phyloP scores from a whole-genome alignment of 53 echinoderm and acorn worm species.

The Echinarachnius parma region DNA sequence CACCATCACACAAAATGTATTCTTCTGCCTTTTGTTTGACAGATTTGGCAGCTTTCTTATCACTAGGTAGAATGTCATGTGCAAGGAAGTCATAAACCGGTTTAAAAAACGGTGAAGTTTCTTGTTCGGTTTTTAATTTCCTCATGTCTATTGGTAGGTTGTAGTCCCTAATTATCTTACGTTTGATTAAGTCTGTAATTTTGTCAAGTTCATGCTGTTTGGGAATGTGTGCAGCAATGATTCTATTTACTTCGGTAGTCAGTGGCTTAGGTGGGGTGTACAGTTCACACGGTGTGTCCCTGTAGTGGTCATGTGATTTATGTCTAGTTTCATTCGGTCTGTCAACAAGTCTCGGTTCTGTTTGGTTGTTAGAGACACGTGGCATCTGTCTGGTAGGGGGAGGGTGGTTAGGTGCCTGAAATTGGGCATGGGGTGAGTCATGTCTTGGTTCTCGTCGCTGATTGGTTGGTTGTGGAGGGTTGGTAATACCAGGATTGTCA shows the following conservation, averaged over 20 bases:
- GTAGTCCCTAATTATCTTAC: slow-evolving; percentile 57
- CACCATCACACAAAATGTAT: slow-evolving; percentile 49
- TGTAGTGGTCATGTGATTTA: background rate
- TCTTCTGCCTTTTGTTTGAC: slow-evolving; percentile 38
- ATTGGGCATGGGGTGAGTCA: too few relatives aligned
- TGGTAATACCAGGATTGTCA: too few relatives aligned
- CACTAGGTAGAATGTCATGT: slow-evolving; percentile 46
- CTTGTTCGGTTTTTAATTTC: slow-evolving; percentile 34
- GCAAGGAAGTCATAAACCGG: slow-evolving; percentile 37
- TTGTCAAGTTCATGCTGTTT: slow-evolving; percentile 46
- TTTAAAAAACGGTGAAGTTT: slow-evolving; percentile 43
- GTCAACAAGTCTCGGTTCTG: slow-evolving; percentile 40
- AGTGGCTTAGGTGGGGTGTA: slow-evolving; percentile 36
- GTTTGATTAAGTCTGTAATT: slow-evolving; percentile 26
- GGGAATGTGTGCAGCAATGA: slow-evolving; percentile 39
- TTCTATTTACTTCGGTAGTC: slow-evolving; percentile 22
- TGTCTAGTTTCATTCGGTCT: background rate
- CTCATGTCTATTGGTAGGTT: slow-evolving; percentile 42
- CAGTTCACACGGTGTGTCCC: slow-evolving; percentile 34
- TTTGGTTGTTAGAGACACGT: background rate
- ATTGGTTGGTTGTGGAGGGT: too few relatives aligned
- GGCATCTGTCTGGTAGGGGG: slow-evolving; percentile 1
- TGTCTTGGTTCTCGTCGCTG: background rate
- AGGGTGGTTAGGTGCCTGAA: too few relatives aligned
- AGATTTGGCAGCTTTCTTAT: slow-evolving; percentile 40